Evolutionary conservation across 2,113 vertebrate genomes (phyloP), one percentile per base, ranked within the genome.

Genomic region (Pygoscelis adeliae): DNA sequence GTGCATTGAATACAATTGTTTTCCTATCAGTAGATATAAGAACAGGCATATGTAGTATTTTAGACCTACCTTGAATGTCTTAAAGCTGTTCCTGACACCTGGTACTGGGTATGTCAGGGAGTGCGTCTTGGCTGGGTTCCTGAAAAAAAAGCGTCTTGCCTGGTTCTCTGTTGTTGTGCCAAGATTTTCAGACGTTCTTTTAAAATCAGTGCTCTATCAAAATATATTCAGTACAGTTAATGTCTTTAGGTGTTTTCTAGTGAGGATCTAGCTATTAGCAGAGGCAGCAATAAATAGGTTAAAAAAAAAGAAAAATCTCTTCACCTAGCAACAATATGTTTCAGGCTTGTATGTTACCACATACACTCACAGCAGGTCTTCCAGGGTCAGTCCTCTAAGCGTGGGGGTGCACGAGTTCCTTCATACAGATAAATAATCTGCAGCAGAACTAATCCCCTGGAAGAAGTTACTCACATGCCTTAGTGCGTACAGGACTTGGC

Each of bases 401-500:
- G 2, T 26, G 20, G 13, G 46, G 44, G 17, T 82, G 32, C 49
- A 21, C 2, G 7, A 70, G 13, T 32, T 85, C 29, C 67, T 73
- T 81, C n/a, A 29, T 7, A 18, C 70, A 77, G 49, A 12, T 19
- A 66, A 69, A 47, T 36, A 53, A 62, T n/a, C 25, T 67, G 36
- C 47, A 66, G 34, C 74, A 84, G 62, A 83, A 50, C n/a, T 47
- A 17, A 34, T 52, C 5, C 23, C 32, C 53, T 80, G 74, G 73
- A 58, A 87, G 46, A 49, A 91, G 19, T 49, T 52, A 15, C 38
- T 78, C 59, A 22, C 30, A 5, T 15, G 40, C 32, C 63, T 80
- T 29, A 19, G 44, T 18, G 5, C 0, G 0, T 27, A 46, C 13
- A 62, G 53, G 36, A 34, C 46, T 87, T 0, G 0, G 36, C 34